Conservation (phyloP, 2,888 invertebrate genomes). For the Monopis laevigella region DNA sequence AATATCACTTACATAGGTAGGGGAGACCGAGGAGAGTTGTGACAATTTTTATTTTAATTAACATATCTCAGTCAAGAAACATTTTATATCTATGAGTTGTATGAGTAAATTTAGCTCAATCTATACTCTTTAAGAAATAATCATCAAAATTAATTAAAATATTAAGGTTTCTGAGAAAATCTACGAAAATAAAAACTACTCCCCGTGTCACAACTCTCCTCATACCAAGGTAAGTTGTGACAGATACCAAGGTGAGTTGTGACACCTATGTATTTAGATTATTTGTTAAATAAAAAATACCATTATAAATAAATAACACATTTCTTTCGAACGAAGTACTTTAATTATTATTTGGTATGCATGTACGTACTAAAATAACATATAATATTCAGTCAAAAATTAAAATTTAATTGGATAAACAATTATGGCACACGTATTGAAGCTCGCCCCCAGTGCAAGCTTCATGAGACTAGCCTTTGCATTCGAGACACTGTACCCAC, state of each 20-base stretch:
- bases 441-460: slow-evolving; percentile 13
- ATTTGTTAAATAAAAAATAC: slow-evolving; percentile 6
- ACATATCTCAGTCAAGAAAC: too few species aligned
- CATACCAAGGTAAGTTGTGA: slow-evolving; percentile 15
- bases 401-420: slow-evolving; percentile 9
- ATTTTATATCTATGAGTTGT: too few species aligned
- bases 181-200: slow-evolving; percentile 10
- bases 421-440: slow-evolving; percentile 14
- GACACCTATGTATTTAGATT: slow-evolving; percentile 4
- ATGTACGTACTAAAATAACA: slow-evolving; percentile 3
- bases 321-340: slow-evolving; percentile 5
- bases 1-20: too few species aligned
- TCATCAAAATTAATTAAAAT: slow-evolving; percentile 12
- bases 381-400: slow-evolving; percentile 1
- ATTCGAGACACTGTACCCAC: slow-evolving; percentile 18
- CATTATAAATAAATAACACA: slow-evolving; percentile 4
- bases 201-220: slow-evolving; percentile 14
- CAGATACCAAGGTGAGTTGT: slow-evolving; percentile 13
- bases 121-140: too few species aligned
- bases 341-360: slow-evolving; percentile 6
- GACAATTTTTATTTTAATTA: too few species aligned
- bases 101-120: too few species aligned
- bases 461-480: slow-evolving; percentile 16
- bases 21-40: too few species aligned
- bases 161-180: slow-evolving; percentile 6